Conservation (phyloP, 2,797 vertebrate species). For the Diglossa cyanea region DNA sequence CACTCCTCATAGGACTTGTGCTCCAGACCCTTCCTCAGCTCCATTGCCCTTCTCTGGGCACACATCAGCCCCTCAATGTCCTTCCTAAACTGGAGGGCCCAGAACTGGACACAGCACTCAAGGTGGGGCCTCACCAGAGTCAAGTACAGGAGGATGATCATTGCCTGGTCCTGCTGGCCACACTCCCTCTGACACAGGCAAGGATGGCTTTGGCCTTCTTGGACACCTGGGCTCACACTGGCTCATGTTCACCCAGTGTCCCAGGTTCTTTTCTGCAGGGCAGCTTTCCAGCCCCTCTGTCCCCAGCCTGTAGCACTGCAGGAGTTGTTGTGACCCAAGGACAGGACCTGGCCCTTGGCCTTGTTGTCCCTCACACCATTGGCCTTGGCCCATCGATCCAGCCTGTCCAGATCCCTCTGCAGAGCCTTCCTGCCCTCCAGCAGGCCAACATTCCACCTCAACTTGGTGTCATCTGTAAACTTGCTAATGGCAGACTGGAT, state of each 20-base stretch:
- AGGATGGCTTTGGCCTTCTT: not conserved
- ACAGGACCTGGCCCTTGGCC: rapidly evolving
- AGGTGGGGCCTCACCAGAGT: not conserved
- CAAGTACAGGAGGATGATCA: rapidly evolving
- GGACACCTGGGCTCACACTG: not conserved
- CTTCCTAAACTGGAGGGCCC: not conserved
- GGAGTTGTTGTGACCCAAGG: not conserved
- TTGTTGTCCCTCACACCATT: rapidly evolving
- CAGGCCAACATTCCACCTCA: rapidly evolving
- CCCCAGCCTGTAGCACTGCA: not conserved
- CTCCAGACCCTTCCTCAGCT: not conserved
- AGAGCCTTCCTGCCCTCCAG: not conserved
- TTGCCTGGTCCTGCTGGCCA: not conserved
- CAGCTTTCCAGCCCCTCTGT: not conserved
- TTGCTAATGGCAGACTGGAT: not conserved
- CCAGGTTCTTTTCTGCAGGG: too few species aligned
- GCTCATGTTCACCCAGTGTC: too few species aligned
- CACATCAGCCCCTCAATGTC: rapidly evolving
- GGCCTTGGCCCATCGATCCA: rapidly evolving
- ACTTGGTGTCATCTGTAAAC: rapidly evolving
- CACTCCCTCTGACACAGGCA: rapidly evolving
- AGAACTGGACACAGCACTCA: not conserved
- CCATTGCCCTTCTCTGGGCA: not conserved
- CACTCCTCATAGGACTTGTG: rapidly evolving
- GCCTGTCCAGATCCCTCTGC: not conserved